Conservation (phyloP, 1,140 invertebrate species). For the Halictus rubicundus region DNA sequence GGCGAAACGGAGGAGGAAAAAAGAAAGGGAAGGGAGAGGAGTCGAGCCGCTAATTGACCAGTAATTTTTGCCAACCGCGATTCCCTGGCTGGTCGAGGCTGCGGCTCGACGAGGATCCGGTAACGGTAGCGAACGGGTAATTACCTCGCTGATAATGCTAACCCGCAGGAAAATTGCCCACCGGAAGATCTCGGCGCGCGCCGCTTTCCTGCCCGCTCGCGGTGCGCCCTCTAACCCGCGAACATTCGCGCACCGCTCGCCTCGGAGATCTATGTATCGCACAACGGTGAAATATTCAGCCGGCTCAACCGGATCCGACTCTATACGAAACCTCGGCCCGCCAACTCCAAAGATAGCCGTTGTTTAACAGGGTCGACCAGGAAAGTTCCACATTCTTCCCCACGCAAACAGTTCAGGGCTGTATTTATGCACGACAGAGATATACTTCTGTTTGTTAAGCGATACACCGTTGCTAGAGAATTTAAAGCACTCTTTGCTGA, state of each 20-base stretch:
- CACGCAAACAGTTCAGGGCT: no score
- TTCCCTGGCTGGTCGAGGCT: constrained; percentile 42
- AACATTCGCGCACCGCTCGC: background rate
- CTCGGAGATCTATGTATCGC: background rate
- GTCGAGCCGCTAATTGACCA: constrained; percentile 60
- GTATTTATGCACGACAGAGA: no score
- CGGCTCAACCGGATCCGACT: constrained; percentile 2
- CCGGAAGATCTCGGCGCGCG: constrained; percentile 50
- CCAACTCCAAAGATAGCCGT: background rate
- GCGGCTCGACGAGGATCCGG: constrained; percentile 54
- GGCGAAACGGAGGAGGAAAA: constrained; percentile 25
- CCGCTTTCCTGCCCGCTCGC: constrained; percentile 13
- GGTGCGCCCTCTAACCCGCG: constrained; percentile 5
- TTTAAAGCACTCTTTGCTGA: no score
- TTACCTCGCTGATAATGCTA: constrained; percentile 56
- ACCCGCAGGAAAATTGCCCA: constrained; percentile 60
- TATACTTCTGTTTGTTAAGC: no score
- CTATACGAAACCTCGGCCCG: background rate
- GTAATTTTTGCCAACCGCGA: constrained; percentile 62
- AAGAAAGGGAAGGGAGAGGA: constrained; percentile 18
- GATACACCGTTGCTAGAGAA: no score
- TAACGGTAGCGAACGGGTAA: constrained; percentile 63
- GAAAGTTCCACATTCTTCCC: background rate
- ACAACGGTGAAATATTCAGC: background rate
- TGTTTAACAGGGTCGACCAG: background rate